Evolutionary conservation across 2,113 vertebrate genomes (phyloP).

Genomic region (Anser brachyrhynchus): DNA sequence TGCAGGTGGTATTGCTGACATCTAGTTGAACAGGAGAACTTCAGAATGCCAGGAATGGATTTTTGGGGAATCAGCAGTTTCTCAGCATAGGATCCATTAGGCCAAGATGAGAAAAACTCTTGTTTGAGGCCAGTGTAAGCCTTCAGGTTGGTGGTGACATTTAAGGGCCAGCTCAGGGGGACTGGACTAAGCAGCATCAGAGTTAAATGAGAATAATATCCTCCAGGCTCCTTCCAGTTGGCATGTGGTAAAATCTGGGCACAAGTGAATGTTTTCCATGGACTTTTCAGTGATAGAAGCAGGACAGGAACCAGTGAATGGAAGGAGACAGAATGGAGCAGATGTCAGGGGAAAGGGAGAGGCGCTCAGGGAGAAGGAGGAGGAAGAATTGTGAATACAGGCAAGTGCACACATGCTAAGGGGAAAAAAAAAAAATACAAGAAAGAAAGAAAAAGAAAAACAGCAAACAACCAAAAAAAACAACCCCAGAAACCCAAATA

Average conservation of each 20-base stretch:
- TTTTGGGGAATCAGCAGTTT: background rate
- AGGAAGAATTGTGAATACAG: background rate
- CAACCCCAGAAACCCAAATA: background rate
- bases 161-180: background rate
- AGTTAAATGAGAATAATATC: background rate
- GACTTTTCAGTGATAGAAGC: rapidly evolving
- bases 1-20: background rate
- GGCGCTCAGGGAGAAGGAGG: background rate
- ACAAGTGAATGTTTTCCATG: background rate
- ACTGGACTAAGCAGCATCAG: background rate
- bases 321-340: background rate
- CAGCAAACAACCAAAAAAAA: no score
- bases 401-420: background rate
- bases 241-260: background rate
- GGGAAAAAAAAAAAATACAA: no score
- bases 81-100: background rate
- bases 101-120: background rate
- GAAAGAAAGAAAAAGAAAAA: background rate
- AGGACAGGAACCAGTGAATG: background rate
- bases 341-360: background rate
- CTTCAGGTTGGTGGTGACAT: background rate
- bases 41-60: background rate
- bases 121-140: background rate
- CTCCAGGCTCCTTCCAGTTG: background rate
- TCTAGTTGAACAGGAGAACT: background rate